Base-by-base conservation (phyloP, 2,797 vertebrate species). In the Cirrhinus molitorella region DNA sequence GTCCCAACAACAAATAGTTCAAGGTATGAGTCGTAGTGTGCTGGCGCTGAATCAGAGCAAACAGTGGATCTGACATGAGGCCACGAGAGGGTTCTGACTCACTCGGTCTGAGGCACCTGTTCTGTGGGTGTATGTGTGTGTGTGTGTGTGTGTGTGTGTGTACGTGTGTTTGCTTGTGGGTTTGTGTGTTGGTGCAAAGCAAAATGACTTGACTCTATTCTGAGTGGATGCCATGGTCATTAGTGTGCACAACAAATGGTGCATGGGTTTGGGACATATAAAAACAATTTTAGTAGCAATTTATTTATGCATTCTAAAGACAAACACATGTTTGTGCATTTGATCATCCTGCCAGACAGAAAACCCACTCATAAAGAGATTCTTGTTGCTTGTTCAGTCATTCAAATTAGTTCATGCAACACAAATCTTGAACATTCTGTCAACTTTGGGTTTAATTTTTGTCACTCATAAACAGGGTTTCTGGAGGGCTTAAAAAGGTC, bases 1-100 rank as follows among this genome's bases (percentile, higher is more conserved):
- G 88, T 89, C 88, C 85, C 88, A 87, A 86, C 81, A 89, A 89
- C 88, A 89, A 87, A 89, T 85, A 88, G 85, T 86, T 87, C 61
- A 81, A 87, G 85, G 86, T 86, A 89, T 89, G 88, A 89, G 85
- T 89, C 88, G 85, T 80, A 82, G 82, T 82, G 59, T 63, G 85
- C 84, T 89, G 88, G 88, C 84, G 16, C 53, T 25, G 67, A 83
- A 89, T 87, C 88, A 87, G 85, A 86, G 86, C 53, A 87, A 86
- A 87, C 86, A 87, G 80, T 77, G 77, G 80, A 66, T 89, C 63
- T 89, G 86, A 86, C 86, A 87, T 34, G 37, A 87, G 85, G 88
- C 82, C 85, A 78, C 77, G 80, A 85, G 83, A 85, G 83, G 57
- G 80, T 71, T 85, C 76, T 89, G 88, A 86, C 86, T 89, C 88